Conservation (phyloP, 2,888 invertebrate species). For the Hydrotaea diabolus region DNA sequence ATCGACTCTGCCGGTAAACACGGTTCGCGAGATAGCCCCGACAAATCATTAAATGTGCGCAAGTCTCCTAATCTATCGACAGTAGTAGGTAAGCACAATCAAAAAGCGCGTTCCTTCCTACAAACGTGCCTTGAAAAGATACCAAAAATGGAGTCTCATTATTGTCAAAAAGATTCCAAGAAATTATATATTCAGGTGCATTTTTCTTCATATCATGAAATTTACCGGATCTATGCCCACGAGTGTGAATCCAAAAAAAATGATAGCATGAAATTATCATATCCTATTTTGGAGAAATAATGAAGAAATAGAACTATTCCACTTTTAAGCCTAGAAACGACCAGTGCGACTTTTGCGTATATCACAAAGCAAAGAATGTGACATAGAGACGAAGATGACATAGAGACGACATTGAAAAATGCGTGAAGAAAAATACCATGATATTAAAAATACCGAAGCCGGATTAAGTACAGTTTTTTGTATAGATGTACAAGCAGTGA, state of each 20-base stretch:
- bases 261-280: conserved; percentile 16
- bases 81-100: too few species aligned
- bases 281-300: background rate
- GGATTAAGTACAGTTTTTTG: conserved; percentile 14
- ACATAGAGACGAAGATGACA: conserved; percentile 13
- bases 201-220: conserved; percentile 26
- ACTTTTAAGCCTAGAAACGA: conserved; percentile 24
- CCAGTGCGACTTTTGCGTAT: background rate
- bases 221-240: background rate
- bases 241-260: background rate
- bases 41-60: too few species aligned
- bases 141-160: conserved; percentile 44
- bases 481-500: conserved; percentile 27
- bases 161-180: conserved; percentile 45
- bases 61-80: too few species aligned
- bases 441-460: conserved; percentile 38
- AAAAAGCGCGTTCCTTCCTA: too few species aligned
- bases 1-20: too few species aligned
- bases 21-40: too few species aligned
- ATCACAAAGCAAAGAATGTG: conserved; percentile 23
- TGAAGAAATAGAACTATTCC: conserved; percentile 13
- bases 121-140: background rate
- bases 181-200: conserved; percentile 42
- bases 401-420: conserved; percentile 35
- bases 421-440: conserved; percentile 33